Evolutionary conservation across 1,140 invertebrate genomes (phyloP).

Genomic region (Microplitis mediator): DNA sequence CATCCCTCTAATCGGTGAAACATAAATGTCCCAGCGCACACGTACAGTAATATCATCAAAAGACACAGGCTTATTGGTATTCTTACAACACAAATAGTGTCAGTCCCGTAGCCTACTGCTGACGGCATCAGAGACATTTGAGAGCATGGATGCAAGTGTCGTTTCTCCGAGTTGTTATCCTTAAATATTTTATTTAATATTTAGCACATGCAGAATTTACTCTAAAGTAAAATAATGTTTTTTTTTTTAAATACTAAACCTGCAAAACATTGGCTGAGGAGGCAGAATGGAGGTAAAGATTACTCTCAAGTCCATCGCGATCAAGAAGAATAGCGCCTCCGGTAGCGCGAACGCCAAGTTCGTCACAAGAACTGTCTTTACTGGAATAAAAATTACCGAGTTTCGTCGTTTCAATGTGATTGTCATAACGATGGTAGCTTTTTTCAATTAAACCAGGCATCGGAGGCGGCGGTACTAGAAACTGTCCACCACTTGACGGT

Average conservation of each 20-base stretch:
- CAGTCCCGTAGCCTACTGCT: slow-evolving; percentile 43
- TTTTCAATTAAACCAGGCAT: slow-evolving; percentile 31
- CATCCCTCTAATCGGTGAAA: slow-evolving; percentile 91
- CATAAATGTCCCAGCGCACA: slow-evolving; percentile 87
- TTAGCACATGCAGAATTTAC: neutral
- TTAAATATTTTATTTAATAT: neutral
- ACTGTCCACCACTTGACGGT: slow-evolving; percentile 12
- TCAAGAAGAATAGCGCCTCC: slow-evolving; percentile 53
- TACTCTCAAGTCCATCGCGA: slow-evolving; percentile 49
- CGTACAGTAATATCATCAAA: slow-evolving; percentile 86
- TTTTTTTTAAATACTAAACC: slow-evolving; percentile 32
- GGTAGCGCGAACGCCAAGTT: slow-evolving; percentile 47
- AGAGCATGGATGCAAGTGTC: slow-evolving; percentile 48
- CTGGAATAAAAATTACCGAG: slow-evolving; percentile 33
- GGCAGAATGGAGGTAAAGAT: slow-evolving; percentile 48
- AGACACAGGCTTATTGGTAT: slow-evolving; percentile 89
- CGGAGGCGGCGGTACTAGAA: slow-evolving; percentile 20
- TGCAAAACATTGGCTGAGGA: slow-evolving; percentile 52
- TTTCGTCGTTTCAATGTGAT: slow-evolving; percentile 53
- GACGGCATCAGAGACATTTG: slow-evolving; percentile 45
- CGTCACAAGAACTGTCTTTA: slow-evolving; percentile 49
- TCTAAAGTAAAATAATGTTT: neutral
- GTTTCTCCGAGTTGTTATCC: slow-evolving; percentile 25
- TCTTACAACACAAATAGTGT: slow-evolving; percentile 62
- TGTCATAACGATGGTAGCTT: slow-evolving; percentile 52